Percentiles rank a stretch among this genome's conserved stretches.
Evolutionary conservation across 2,888 invertebrate species (phyloP).

Genomic region (Callosobruchus maculatus): DNA sequence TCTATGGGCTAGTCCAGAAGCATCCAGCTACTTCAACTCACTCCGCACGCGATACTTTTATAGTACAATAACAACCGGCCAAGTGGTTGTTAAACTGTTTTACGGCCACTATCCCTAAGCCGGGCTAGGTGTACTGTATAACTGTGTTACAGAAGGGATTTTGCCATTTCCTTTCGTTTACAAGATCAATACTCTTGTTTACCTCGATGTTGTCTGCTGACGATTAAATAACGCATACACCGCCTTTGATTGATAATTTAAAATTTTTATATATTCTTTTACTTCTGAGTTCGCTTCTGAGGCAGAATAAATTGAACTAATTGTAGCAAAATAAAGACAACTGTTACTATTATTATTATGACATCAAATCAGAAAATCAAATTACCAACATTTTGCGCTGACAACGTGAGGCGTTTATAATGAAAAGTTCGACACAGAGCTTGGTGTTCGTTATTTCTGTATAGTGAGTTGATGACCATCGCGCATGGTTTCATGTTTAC

Average conservation of each 20-base stretch:
- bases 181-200: not conserved
- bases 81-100: conserved; percentile 49
- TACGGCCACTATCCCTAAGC: conserved; percentile 24
- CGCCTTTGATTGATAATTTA: not conserved
- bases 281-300: too few relatives aligned
- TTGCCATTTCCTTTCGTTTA: not conserved
- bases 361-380: too few relatives aligned
- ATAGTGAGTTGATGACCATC: too few relatives aligned
- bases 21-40: conserved; percentile 30
- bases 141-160: not conserved
- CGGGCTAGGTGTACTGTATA: conserved; percentile 4
- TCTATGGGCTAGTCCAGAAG: conserved; percentile 34
- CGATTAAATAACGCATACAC: not conserved
- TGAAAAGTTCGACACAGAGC: too few relatives aligned
- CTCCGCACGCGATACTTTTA: conserved; percentile 43
- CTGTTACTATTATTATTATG: too few relatives aligned
- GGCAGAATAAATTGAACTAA: too few relatives aligned
- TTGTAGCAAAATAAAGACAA: too few relatives aligned
- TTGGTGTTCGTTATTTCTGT: too few relatives aligned
- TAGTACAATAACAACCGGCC: conserved; percentile 47
- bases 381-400: too few relatives aligned
- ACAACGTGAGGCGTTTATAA: too few relatives aligned
- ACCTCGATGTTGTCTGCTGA: not conserved
- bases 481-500: too few relatives aligned
- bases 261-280: too few relatives aligned